These are phyloP conservation scores for Syngnathus acus DNA, from an alignment of 2,797 vertebrate species.

Conservation along the genomic window DNA sequence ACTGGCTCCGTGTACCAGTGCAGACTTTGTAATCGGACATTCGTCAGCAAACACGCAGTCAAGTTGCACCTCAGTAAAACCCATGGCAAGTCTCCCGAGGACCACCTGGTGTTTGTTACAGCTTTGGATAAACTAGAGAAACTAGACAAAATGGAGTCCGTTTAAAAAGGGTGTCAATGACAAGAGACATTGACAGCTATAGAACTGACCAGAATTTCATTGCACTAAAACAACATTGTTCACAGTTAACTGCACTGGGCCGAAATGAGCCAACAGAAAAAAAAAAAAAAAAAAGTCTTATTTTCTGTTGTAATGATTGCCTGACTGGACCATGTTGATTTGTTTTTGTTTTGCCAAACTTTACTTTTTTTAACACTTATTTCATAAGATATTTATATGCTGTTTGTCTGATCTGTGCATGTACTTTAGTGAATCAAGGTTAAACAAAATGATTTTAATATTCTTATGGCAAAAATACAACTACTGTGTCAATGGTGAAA, in stretches of 20 bases:
- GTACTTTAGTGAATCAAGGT: conserved; percentile 91
- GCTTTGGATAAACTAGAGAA: conserved; percentile 98
- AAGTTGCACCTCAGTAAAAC: conserved; percentile 99
- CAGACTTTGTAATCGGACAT: conserved; percentile 99
- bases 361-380: conserved; percentile 69
- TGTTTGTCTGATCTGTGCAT: conserved; percentile 95
- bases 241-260: conserved; percentile 75
- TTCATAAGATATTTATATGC: conserved; percentile 81
- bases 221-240: conserved; percentile 74
- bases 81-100: conserved; percentile 99
- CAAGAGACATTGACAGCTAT: conserved; percentile 60
- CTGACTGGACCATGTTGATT: conserved; percentile 75
- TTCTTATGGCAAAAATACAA: conserved; percentile 84
- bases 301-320: conserved; percentile 70
- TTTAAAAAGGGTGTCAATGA: conserved; percentile 51
- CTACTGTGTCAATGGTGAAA: conserved; percentile 69
- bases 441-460: conserved; percentile 90
- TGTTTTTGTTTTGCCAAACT: conserved; percentile 66
- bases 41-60: conserved; percentile 99
- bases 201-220: conserved; percentile 73
- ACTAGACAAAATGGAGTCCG: conserved; percentile 77
- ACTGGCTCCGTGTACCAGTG: conserved; percentile 96
- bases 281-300: conserved; percentile 65
- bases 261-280: conserved; percentile 67
- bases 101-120: conserved; percentile 98